Evolutionary conservation across 2,113 vertebrate genomes (phyloP).

Genomic region (Paralichthys olivaceus): DNA sequence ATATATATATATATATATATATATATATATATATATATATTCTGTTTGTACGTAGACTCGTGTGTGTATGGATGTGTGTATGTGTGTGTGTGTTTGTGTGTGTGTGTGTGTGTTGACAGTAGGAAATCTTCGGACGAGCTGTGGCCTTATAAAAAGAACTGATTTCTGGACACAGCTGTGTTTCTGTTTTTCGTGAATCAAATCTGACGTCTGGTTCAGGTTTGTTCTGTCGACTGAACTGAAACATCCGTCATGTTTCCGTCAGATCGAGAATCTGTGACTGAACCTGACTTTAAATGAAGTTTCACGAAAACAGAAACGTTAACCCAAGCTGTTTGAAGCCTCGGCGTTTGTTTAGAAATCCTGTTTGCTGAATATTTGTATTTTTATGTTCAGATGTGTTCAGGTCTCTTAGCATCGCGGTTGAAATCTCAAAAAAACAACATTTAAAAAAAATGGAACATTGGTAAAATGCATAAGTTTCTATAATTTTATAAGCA

Average conservation of each 20-base stretch:
- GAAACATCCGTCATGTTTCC: too few relatives aligned
- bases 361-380: neutral
- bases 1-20: neutral
- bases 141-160: slow-evolving; percentile 35
- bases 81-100: neutral
- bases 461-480: too few relatives aligned
- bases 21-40: neutral
- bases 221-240: too few relatives aligned
- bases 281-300: neutral
- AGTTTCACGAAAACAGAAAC: neutral
- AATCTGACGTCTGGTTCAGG: neutral
- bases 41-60: slow-evolving; percentile 11
- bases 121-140: neutral
- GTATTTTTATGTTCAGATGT: too few relatives aligned
- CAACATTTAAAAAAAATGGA: too few relatives aligned
- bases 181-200: slow-evolving; percentile 10
- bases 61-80: neutral
- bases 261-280: neutral
- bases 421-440: too few relatives aligned
- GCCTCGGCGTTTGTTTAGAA: too few relatives aligned
- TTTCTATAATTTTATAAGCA: too few relatives aligned
- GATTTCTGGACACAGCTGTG: slow-evolving; percentile 18
- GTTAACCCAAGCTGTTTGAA: too few relatives aligned
- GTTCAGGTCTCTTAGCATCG: too few relatives aligned
- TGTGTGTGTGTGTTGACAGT: neutral